Conservation (phyloP, 2,888 invertebrate species). For the Aporophyla nigra region DNA sequence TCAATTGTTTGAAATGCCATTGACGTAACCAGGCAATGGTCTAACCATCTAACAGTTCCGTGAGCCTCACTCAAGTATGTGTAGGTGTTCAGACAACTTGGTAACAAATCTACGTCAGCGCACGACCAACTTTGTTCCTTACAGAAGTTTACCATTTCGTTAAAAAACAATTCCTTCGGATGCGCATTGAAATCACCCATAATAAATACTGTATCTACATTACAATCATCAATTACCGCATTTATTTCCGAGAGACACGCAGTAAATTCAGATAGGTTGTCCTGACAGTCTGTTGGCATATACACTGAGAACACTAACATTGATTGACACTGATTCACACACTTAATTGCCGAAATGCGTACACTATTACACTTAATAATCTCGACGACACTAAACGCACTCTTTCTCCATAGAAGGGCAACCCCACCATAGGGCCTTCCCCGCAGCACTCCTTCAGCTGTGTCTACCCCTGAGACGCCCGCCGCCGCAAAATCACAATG, state of each 20-base stretch:
- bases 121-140: conserved; percentile 5
- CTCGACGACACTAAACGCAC: background rate
- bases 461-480: background rate
- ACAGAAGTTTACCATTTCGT: conserved; percentile 1
- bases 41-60: conserved; percentile 2
- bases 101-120: background rate
- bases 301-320: no score
- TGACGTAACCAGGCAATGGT: conserved; percentile 11
- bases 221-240: background rate
- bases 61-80: conserved; percentile 12
- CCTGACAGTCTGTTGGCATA: background rate
- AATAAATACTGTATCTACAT: conserved; percentile 2
- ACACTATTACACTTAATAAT: no score
- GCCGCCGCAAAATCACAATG: conserved; percentile 2
- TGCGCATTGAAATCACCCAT: background rate
- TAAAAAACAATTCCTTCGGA: background rate
- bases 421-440: conserved; percentile 8
- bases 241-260: conserved; percentile 2
- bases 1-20: conserved; percentile 18
- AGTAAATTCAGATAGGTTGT: background rate
- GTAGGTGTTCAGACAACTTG: conserved; percentile 6
- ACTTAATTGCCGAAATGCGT: no score
- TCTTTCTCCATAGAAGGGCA: conserved; percentile 11
- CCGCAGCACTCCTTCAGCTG: background rate
- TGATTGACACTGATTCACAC: no score